Base-by-base conservation (phyloP, 2,113 vertebrate species). In the Eupsittula cactorum region DNA sequence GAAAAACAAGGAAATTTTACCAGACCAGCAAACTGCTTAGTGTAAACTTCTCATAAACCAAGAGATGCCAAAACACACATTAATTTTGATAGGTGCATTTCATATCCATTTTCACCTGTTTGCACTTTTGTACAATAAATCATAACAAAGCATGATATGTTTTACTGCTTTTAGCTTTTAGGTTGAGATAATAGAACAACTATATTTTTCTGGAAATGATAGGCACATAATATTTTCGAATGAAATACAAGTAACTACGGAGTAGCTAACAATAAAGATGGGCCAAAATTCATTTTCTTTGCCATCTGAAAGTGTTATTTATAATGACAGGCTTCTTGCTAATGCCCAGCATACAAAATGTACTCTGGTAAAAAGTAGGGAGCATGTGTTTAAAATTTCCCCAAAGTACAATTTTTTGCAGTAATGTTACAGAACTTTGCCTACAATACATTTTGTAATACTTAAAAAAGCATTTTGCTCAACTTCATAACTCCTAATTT, bases 161-260 rank as follows among this genome's bases (percentile, higher is more conserved):
- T 96, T 94, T 91, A 64, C 68, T 86, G 39, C 68, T 85, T 93
- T 86, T 89, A 95, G 78, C 39, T 92, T 93, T 80, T 88, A 95
- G 76, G 33, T 47, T 92, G 52, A 84, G 76, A 90, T 88, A 92
- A 86, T 28, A 81, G 50, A 92, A 81, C 23, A 88, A 86, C 49
- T 68, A 44, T 88, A 79, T 96, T 95, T 96, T 90, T 80, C 41
- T 68, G 75, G 55, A 64, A 86, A 86, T 83, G 35, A 91, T 78
- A 79, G 85, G 27, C 24, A 68, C 25, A 52, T 50, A 64, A 82
- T 92, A 90, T 81, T 92, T 96, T 88, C 76, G 71, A 80, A 86
- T 90, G 52, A 95, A 94, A 88, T 86, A 75, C 18, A 75, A 71
- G 29, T 21, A 86, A n/a, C 39, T 93, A 10, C 24, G 21, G 47